A percentile compares a stretch with the other conserved stretches of the same genome.
Conservation (phyloP, 2,113 vertebrate species). For the Malurus cyaneus region DNA sequence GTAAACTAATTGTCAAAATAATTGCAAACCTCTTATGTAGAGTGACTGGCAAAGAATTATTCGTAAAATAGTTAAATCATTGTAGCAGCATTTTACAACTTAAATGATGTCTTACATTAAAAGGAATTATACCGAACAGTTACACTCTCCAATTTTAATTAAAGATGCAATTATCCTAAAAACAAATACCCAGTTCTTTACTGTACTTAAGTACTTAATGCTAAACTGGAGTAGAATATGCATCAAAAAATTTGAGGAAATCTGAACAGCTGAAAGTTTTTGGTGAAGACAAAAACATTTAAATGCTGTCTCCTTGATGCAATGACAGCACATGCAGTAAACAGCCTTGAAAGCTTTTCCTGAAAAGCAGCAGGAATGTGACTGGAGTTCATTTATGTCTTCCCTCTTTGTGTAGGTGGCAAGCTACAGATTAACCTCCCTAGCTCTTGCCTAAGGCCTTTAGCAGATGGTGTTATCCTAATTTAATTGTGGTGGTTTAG, state of each 20-base stretch:
- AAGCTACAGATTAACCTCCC: neutral
- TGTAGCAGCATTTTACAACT: neutral
- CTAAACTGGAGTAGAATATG: neutral
- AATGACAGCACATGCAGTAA: neutral
- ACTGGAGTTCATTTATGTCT: neutral
- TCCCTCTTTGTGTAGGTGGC: neutral
- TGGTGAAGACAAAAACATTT: neutral
- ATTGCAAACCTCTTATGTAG: neutral
- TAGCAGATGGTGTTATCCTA: neutral
- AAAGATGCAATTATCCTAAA: constrained; percentile 6
- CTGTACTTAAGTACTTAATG: neutral
- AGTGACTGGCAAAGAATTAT: constrained; percentile 13
- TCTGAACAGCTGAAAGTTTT: neutral
- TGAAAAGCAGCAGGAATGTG: neutral
- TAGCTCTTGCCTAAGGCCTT: neutral
- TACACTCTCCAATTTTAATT: neutral
- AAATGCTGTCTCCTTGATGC: neutral
- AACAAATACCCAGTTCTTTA: neutral
- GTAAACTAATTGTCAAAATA: neutral
- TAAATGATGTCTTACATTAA: neutral
- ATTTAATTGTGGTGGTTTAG: neutral
- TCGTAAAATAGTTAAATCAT: constrained; percentile 1
- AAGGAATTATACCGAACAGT: neutral
- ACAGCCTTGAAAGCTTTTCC: neutral
- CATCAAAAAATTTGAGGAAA: neutral